Conservation (phyloP, 2,797 vertebrate genomes). For the Bovichtus diacanthus region DNA sequence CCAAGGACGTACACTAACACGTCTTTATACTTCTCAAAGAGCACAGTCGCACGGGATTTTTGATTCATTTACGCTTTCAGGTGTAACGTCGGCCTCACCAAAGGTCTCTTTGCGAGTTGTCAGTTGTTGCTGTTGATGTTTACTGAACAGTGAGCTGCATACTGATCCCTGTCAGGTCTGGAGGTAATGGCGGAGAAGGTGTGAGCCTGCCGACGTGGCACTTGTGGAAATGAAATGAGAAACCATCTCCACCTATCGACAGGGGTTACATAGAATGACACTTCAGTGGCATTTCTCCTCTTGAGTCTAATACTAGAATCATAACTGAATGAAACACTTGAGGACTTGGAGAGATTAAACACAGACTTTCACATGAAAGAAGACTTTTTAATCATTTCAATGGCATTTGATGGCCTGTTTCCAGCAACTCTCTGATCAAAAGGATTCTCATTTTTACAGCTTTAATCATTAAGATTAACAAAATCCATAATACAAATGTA, state of each 20-base stretch:
- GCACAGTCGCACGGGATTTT: conserved; percentile 22
- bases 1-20: conserved; percentile 5
- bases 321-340: conserved; percentile 31
- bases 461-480: conserved; percentile 46
- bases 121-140: conserved; percentile 59
- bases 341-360: conserved; percentile 16
- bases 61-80: conserved; percentile 39
- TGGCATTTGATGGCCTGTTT: conserved; percentile 32
- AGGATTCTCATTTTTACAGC: conserved; percentile 35
- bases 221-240: conserved; percentile 48
- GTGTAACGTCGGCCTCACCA: conserved; percentile 33
- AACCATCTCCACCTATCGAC: conserved; percentile 33
- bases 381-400: conserved; percentile 16
- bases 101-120: conserved; percentile 50
- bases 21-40: conserved; percentile 15
- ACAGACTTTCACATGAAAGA: conserved; percentile 25
- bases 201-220: conserved; percentile 48
- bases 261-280: conserved; percentile 39
- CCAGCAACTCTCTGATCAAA: conserved; percentile 46
- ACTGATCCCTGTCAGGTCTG: conserved; percentile 34
- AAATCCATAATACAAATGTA: conserved; percentile 27
- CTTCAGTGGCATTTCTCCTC: conserved; percentile 26
- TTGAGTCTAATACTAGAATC: conserved; percentile 21
- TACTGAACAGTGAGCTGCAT: conserved; percentile 42
- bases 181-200: conserved; percentile 41